These are phyloP conservation scores for Elachura formosa DNA, from an alignment of 2,113 vertebrate genomes.

Conservation along the genomic window DNA sequence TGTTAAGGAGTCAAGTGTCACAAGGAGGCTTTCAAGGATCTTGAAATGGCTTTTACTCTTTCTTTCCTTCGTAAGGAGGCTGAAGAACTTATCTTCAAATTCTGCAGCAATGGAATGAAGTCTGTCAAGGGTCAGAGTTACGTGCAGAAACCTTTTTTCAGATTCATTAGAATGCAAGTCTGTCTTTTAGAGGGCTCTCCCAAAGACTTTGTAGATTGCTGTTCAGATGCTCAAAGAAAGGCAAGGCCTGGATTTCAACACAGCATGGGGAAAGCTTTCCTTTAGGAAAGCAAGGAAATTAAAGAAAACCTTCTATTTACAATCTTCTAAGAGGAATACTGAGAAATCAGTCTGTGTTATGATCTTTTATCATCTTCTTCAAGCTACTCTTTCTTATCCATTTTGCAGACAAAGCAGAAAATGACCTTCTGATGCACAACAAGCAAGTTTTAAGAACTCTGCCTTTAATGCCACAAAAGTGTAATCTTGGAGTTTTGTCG, in stretches of 20 bases:
- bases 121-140: background rate
- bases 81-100: slow-evolving; percentile 18
- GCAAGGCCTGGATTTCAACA: background rate
- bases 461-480: background rate
- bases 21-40: background rate
- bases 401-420: background rate
- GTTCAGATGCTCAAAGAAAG: background rate
- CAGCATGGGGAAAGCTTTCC: background rate
- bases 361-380: background rate
- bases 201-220: background rate
- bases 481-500: background rate
- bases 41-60: slow-evolving; percentile 26
- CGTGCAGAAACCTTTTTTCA: background rate
- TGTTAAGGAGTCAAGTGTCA: background rate
- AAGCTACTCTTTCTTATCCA: background rate
- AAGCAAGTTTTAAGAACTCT: background rate
- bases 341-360: background rate
- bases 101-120: slow-evolving; percentile 17
- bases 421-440: background rate
- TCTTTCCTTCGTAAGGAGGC: background rate
- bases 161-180: background rate
- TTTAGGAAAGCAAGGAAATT: background rate
- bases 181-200: background rate
- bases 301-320: background rate
- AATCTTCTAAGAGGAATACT: background rate